These are phyloP conservation scores for Ernsta delagoae DNA, from an alignment of 2,888 invertebrate genomes.

Conservation along the genomic window DNA sequence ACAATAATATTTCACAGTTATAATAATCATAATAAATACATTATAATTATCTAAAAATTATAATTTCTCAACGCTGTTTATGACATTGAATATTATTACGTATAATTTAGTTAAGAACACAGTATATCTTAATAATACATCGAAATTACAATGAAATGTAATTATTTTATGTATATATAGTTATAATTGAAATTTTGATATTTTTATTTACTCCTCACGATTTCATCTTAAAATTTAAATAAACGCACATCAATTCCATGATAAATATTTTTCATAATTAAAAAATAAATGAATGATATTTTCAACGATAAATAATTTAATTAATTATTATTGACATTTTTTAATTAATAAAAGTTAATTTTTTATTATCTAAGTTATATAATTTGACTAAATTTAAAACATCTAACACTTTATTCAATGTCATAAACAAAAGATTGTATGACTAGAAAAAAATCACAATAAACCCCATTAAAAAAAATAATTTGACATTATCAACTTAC, in stretches of 20 bases:
- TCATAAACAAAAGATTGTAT: constrained; percentile 39
- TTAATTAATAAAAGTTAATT: constrained; percentile 7
- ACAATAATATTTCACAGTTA: constrained; percentile 41
- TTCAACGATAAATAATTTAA: constrained; percentile 33
- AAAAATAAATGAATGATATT: constrained; percentile 40
- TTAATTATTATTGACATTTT: constrained; percentile 24
- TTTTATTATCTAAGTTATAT: constrained; percentile 27
- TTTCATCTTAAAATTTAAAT: constrained; percentile 26
- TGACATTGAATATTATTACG: constrained; percentile 25
- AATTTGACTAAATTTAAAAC: constrained; percentile 35
- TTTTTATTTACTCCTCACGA: not conserved
- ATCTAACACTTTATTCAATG: constrained; percentile 25
- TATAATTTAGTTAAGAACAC: constrained; percentile 15
- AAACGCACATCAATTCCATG: constrained; percentile 27
- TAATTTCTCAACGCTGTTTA: constrained; percentile 42
- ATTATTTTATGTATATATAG: not conserved
- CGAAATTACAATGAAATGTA: constrained; percentile 20
- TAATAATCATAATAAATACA: not conserved
- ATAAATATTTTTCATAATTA: constrained; percentile 23
- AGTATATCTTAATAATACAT: constrained; percentile 16
- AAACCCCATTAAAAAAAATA: constrained; percentile 37
- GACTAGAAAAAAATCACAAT: constrained; percentile 61
- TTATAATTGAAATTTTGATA: constrained; percentile 27
- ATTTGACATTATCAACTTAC: constrained; percentile 36
- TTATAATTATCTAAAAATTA: constrained; percentile 49